A percentile compares a stretch with the other conserved stretches of the same genome.
These are phyloP conservation scores for Buphagus erythrorhynchus DNA, from an alignment of 2,797 vertebrate genomes.

Conservation along the genomic window DNA sequence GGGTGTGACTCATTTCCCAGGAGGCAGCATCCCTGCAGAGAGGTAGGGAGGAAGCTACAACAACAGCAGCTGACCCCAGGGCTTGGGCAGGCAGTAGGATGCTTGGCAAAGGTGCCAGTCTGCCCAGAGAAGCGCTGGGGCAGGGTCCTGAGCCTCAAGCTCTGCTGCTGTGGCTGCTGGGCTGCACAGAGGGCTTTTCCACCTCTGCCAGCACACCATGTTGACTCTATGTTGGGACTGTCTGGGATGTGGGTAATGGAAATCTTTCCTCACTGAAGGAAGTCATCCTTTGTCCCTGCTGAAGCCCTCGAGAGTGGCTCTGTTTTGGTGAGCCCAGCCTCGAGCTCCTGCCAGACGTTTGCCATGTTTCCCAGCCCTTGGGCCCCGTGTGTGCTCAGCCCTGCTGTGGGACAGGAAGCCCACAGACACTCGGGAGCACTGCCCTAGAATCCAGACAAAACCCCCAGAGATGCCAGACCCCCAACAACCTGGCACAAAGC, in stretches of 20 bases:
- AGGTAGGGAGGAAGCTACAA: neutral
- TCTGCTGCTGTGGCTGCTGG: neutral
- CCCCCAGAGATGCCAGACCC: slow-evolving; percentile 13
- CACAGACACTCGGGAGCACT: neutral
- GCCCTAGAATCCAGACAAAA: slow-evolving; percentile 13
- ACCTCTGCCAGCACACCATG: neutral
- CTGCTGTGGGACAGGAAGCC: neutral
- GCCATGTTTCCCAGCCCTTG: neutral
- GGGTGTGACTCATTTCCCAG: neutral
- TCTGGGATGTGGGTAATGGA: neutral
- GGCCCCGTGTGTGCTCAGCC: neutral
- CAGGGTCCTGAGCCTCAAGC: neutral
- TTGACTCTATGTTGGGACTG: neutral
- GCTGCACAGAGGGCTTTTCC: accelerated
- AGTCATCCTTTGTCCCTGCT: neutral
- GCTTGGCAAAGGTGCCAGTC: neutral
- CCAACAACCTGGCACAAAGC: slow-evolving; percentile 5
- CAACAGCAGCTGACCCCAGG: neutral
- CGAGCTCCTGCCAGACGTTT: neutral
- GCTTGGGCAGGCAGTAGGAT: neutral
- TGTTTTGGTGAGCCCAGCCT: neutral
- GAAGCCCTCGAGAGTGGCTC: neutral
- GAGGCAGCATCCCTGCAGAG: neutral
- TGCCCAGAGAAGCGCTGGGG: neutral
- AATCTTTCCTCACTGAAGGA: neutral